phyloP scores from a whole-genome alignment of 2,797 vertebrate species.

The Onychomys torridus region DNA sequence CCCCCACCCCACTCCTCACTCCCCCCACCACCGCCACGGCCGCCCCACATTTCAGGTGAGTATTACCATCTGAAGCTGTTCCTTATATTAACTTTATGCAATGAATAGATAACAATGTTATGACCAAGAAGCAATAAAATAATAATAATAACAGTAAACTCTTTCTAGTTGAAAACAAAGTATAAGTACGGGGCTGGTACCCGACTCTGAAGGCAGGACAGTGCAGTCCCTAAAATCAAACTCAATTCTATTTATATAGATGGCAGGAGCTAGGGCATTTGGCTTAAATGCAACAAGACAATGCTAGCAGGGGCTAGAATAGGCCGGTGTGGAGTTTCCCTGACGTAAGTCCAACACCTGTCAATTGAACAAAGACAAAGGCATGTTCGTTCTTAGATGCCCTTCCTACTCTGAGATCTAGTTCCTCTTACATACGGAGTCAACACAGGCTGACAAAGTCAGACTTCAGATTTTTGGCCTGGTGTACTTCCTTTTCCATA shows the following conservation, averaged over 20 bases:
- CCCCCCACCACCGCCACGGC: too few species aligned
- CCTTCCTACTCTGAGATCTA: not conserved
- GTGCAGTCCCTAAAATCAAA: not conserved
- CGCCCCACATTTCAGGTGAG: not conserved
- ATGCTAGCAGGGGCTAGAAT: not conserved
- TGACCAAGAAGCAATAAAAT: not conserved
- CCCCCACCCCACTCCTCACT: fast-evolving
- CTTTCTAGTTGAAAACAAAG: conserved; percentile 63
- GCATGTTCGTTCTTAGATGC: not conserved
- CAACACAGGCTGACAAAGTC: not conserved
- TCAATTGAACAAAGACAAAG: conserved; percentile 50
- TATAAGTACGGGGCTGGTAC: not conserved
- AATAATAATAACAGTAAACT: not conserved
- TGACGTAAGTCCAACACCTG: conserved; percentile 16
- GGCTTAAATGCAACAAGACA: not conserved
- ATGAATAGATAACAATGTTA: conserved; percentile 33
- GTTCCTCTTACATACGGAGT: not conserved
- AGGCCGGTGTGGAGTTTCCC: not conserved
- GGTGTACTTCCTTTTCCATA: not conserved
- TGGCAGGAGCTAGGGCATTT: not conserved
- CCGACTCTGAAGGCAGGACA: conserved; percentile 1
- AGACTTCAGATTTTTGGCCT: not conserved
- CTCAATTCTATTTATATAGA: not conserved
- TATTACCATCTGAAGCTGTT: not conserved
- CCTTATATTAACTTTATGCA: not conserved